These are phyloP conservation scores for Suricata suricatta DNA, from an alignment of 2,113 vertebrate species.

Conservation along the genomic window DNA sequence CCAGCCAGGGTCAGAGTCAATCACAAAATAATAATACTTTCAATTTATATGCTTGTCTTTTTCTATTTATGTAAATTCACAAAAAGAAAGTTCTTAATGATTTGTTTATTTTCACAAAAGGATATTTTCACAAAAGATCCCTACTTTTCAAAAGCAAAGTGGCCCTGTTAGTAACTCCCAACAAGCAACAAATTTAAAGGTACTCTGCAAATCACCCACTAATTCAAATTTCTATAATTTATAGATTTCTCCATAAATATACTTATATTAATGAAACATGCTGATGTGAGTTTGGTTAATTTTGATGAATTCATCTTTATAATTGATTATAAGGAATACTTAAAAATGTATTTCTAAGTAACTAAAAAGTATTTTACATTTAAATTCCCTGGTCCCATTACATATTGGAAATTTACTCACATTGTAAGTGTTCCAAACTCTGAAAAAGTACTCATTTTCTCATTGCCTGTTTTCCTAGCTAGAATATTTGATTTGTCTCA, in stretches of 20 bases:
- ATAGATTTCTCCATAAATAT: not conserved
- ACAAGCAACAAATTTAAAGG: not conserved
- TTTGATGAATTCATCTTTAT: not conserved
- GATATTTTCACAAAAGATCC: no score
- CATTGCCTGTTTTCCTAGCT: not conserved
- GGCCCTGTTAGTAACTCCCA: accelerated
- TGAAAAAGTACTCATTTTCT: not conserved
- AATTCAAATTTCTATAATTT: not conserved
- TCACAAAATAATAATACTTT: not conserved
- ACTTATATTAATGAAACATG: not conserved
- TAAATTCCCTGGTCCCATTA: not conserved
- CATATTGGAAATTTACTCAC: not conserved
- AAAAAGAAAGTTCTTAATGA: not conserved
- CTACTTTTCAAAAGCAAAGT: not conserved
- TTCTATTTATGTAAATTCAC: not conserved
- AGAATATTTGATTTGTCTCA: not conserved
- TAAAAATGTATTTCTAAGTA: not conserved
- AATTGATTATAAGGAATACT: not conserved
- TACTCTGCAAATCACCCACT: not conserved
- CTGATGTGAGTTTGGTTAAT: not conserved
- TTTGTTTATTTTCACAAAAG: not conserved
- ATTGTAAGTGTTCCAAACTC: not conserved
- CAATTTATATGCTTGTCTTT: not conserved
- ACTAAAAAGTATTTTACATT: not conserved
- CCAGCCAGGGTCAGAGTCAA: not conserved